phyloP scores from a whole-genome alignment of 2,113 vertebrate genomes.

The Alethe castanea region DNA sequence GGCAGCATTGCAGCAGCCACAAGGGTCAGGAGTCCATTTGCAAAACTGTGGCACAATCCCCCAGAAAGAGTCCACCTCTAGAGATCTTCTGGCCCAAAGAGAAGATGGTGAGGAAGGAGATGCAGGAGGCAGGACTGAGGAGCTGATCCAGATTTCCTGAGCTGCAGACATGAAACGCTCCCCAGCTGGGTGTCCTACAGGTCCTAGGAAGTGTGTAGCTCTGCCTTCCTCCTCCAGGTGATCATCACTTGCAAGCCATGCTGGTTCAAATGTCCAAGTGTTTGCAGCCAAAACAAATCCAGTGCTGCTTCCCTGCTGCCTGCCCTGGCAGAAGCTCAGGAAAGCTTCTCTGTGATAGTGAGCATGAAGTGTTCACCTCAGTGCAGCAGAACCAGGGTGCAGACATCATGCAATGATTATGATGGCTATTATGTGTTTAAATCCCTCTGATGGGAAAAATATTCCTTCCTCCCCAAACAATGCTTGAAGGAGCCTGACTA shows the following conservation, averaged over 20 bases:
- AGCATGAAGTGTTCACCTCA: accelerated
- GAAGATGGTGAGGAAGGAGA: neutral
- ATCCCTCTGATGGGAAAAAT: neutral
- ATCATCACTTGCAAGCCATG: neutral
- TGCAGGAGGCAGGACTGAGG: neutral
- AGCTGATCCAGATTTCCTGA: neutral
- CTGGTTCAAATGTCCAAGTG: neutral
- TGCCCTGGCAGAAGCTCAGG: neutral
- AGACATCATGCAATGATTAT: accelerated
- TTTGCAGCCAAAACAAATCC: neutral
- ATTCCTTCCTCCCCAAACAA: neutral
- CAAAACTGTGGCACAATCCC: neutral
- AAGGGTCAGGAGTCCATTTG: neutral
- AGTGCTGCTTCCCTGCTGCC: neutral
- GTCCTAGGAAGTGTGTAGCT: neutral
- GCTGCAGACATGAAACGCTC: neutral
- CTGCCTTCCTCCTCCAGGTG: neutral
- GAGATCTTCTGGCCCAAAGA: neutral
- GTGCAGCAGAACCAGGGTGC: neutral
- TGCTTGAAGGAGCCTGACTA: neutral
- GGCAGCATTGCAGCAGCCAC: neutral
- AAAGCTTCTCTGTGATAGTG: neutral
- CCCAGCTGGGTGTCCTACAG: accelerated
- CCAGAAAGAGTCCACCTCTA: neutral
- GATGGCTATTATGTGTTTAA: neutral